These are phyloP conservation scores for Gymnopithys bicolor DNA, from an alignment of 2,797 vertebrate species.

Conservation along the genomic window DNA sequence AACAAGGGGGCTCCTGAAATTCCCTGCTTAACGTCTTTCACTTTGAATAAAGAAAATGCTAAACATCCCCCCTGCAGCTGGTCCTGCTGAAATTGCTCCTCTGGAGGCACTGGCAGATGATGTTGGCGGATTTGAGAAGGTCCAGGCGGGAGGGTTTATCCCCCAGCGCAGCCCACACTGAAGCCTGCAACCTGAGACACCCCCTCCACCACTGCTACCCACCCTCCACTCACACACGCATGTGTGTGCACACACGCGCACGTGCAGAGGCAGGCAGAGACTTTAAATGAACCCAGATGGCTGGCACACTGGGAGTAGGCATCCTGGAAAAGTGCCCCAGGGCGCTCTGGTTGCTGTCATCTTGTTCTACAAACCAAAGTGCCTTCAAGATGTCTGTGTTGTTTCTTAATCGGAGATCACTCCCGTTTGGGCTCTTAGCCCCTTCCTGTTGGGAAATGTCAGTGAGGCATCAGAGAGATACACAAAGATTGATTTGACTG, in stretches of 20 bases:
- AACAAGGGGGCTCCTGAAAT: constrained; percentile 89
- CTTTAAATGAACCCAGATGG: constrained; percentile 97
- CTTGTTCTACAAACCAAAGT: constrained; percentile 76
- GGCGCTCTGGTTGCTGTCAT: constrained; percentile 76
- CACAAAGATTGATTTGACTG: constrained; percentile 73
- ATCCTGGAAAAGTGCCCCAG: constrained; percentile 79
- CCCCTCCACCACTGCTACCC: constrained; percentile 45
- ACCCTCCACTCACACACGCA: constrained; percentile 50
- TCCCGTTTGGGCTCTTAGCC: constrained; percentile 80
- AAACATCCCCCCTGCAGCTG: constrained; percentile 91
- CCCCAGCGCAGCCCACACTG: constrained; percentile 88
- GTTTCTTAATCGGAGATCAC: constrained; percentile 90
- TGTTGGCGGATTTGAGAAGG: constrained; percentile 87
- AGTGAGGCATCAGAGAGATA: constrained; percentile 79
- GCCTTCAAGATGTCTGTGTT: constrained; percentile 85
- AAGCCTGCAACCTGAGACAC: constrained; percentile 90
- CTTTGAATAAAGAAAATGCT: constrained; percentile 91
- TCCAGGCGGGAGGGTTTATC: constrained; percentile 85
- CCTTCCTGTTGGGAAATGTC: constrained; percentile 89
- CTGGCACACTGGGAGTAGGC: constrained; percentile 80
- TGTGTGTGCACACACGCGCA: constrained; percentile 29
- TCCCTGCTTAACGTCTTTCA: constrained; percentile 95
- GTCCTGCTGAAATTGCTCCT: constrained; percentile 85
- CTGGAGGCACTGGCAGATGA: constrained; percentile 81
- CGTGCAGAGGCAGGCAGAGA: neutral